Evolutionary conservation across 2,888 invertebrate genomes (phyloP), one percentile per base, ranked within the genome.

Genomic region (Odontomyia ornata): DNA sequence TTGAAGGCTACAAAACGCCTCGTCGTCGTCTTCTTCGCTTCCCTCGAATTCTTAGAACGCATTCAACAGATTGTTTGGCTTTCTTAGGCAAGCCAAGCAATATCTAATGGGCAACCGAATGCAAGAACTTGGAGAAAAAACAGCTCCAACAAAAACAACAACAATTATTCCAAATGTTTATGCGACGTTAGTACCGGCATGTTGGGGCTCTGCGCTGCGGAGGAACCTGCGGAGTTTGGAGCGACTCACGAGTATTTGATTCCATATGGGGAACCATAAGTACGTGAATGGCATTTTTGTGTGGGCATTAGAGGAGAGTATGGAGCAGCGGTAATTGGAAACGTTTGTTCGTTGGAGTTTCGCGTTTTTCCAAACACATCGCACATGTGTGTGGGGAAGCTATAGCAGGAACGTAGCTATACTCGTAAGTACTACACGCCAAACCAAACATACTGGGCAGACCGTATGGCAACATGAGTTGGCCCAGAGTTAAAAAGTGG

Each of bases 11-110:
- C 69, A 69, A 47, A 27, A 69, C 23, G 25, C 28, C 69, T 18
- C 69, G 11, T 47, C 25, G 69, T 15, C n/a, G n/a, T n/a, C n/a
- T n/a, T n/a, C n/a, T n/a, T n/a, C n/a, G n/a, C n/a, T 27, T 69
- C 69, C 47, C 13, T 23, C 46, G 25, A 69, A 69, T 69, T 69
- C 69, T 69, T 47, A 47, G 69, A 69, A 69, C 47, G 69, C 69
- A 69, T 69, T 69, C 69, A 69, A 69, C 69, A 69, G 69, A 69
- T 69, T 69, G 69, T 69, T 69, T 69, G 69, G 69, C 69, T 69
- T 69, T 46, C 47, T 43, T 47, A 69, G 47, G 69, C 69, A 46
- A 36, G 36, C 36, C 69, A 46, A 36, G 36, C 36, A 36, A 36
- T 36, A 52, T 47, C 69, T 69, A 69, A 69, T 69, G 69, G 69